Evolutionary conservation across 2,113 vertebrate genomes (phyloP).

Genomic region (Cacatua alba): DNA sequence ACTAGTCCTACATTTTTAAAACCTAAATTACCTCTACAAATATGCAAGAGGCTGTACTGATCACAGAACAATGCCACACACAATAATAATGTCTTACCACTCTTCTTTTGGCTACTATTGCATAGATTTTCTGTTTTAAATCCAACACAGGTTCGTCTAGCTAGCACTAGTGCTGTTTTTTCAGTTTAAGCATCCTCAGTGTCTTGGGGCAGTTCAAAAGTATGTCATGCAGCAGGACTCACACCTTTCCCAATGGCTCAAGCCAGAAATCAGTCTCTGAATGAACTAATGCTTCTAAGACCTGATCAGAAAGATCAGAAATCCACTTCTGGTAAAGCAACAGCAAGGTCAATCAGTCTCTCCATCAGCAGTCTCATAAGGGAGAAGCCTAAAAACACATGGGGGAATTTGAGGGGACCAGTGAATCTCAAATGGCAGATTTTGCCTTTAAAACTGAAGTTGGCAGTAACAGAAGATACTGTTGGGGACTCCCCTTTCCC

Average conservation of each 20-base stretch:
- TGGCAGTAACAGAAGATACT: not conserved
- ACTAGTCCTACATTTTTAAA: constrained; percentile 32
- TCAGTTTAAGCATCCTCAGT: not conserved
- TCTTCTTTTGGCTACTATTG: not conserved
- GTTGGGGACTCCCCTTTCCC: not conserved
- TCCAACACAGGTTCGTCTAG: not conserved
- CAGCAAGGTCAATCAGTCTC: not conserved
- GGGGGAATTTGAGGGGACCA: fast-evolving
- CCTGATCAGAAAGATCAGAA: not conserved
- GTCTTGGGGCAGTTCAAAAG: not conserved
- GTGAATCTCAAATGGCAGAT: not conserved
- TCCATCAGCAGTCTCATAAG: not conserved
- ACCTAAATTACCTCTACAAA: constrained; percentile 3
- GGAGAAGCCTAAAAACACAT: not conserved
- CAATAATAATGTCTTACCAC: not conserved
- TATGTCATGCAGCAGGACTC: fast-evolving
- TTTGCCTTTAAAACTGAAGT: not conserved
- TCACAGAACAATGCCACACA: not conserved
- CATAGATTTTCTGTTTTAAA: not conserved
- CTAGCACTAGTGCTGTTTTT: not conserved
- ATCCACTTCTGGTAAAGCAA: not conserved
- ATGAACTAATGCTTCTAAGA: not conserved
- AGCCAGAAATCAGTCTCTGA: not conserved
- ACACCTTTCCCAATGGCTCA: not conserved
- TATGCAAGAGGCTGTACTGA: not conserved